phyloP scores from a whole-genome alignment of 2,113 vertebrate species.

The Hemichromis elongatus region DNA sequence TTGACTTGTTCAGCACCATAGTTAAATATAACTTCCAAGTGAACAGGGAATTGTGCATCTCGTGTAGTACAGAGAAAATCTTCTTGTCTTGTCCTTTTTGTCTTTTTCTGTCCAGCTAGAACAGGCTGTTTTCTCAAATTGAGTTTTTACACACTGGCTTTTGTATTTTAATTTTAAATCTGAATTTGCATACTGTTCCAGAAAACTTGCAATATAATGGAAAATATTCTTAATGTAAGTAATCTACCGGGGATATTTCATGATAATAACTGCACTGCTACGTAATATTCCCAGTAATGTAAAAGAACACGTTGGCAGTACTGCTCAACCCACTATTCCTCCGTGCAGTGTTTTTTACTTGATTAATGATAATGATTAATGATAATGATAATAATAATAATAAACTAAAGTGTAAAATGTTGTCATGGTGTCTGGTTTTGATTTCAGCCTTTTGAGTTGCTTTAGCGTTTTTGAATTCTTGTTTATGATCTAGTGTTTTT shows the following conservation, averaged over 20 bases:
- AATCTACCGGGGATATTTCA: neutral
- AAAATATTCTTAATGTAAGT: neutral
- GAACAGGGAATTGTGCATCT: neutral
- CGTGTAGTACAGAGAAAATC: neutral
- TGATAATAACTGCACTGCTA: neutral
- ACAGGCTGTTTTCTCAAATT: neutral
- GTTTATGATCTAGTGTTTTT: neutral
- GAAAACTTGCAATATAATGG: neutral
- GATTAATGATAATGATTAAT: too few species aligned
- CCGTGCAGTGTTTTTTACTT: neutral
- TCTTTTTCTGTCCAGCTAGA: neutral
- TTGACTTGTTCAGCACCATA: neutral
- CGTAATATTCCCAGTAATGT: neutral
- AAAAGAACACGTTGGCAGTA: neutral
- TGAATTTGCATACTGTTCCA: neutral
- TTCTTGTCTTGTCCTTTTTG: neutral
- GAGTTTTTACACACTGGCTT: neutral
- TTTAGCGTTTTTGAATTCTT: neutral
- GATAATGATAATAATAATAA: rapidly evolving
- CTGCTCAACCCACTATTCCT: neutral
- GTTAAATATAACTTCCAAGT: neutral
- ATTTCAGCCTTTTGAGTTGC: neutral
- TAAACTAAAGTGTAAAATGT: neutral
- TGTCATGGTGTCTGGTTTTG: rapidly evolving
- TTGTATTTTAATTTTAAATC: neutral